phyloP scores from a whole-genome alignment of 2,797 vertebrate genomes.

The Brachyrhaphis roseni region DNA sequence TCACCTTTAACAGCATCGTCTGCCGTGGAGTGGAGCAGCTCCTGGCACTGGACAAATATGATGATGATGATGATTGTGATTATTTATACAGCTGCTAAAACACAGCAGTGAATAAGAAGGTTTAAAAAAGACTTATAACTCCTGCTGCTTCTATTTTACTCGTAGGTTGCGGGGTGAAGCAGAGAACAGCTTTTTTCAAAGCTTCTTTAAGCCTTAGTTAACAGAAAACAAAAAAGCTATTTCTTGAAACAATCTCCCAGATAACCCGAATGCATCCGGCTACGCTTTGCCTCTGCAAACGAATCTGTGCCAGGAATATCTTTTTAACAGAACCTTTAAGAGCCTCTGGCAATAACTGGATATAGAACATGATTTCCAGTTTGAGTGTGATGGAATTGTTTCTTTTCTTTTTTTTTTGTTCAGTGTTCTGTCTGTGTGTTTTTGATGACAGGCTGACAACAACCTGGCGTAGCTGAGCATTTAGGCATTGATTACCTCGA shows the following conservation, averaged over 20 bases:
- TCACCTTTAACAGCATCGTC: slow-evolving; percentile 1
- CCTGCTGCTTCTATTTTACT: not conserved
- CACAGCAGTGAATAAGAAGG: not conserved
- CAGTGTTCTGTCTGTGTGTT: not conserved
- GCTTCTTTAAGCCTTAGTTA: not conserved
- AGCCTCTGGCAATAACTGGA: not conserved
- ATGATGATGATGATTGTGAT: not conserved
- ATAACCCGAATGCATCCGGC: not conserved
- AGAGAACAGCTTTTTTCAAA: slow-evolving; percentile 3
- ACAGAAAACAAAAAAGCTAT: not conserved
- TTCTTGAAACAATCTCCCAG: not conserved
- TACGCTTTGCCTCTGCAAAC: not conserved
- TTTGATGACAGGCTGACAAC: not conserved
- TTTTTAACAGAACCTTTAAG: not conserved
- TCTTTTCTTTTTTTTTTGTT: not conserved
- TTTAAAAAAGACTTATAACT: not conserved
- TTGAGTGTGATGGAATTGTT: not conserved
- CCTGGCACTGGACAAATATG: not conserved
- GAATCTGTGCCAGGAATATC: not conserved
- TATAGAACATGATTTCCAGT: not conserved
- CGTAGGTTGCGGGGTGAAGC: not conserved
- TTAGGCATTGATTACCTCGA: not conserved
- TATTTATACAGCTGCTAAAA: not conserved
- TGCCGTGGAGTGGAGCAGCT: too few relatives aligned
- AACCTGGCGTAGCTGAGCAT: not conserved